Evolutionary conservation across 1,140 invertebrate genomes (phyloP), one percentile per base, ranked within the genome.

Genomic region (Meloidogyne hapla): DNA sequence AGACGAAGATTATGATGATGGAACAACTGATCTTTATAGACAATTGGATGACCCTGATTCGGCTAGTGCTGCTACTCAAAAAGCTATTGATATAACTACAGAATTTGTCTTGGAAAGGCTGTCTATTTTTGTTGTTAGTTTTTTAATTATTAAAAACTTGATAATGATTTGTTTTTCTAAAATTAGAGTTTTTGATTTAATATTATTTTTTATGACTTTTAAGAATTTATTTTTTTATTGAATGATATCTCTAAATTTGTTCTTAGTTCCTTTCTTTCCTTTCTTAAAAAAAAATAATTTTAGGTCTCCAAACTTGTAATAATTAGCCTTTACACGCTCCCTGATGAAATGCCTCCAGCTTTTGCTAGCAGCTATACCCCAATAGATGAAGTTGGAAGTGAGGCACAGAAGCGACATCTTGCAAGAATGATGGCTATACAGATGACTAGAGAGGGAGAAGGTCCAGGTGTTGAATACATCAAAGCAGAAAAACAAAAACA

Each of bases 331-430:
- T 89, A 90, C 45, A 91, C 91, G 87, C 89, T 99, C 45, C 96
- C 96, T 0, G 91, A 92, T 72, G 90, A 90, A 75, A 94, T 95
- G 91, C 94, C 96, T 0, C 87, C 90, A 5, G 90, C 91, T 77
- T 99, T 99, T 85, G 90, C 91, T 77, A 90, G 91, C 13, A 91
- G 92, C n/a, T 98, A 97, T 88, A 93, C 92, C n/a, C 94, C 95
- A 0, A 94, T 95, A 80, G 91, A 93, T 23, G 93, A 93, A 70
- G 92, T 93, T 25, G 94, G 94, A 12, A 92, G 91, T 18, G 91
- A 91, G 67, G 90, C 90, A 64, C 93, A 95, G 87, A 91, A 93
- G 15, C 90, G 90, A 80, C 92, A 92, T 77, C 91, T 96, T 26
- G 90, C 93, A 10, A 90, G 93, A 78, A 88, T 94, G 26, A 87